Evolutionary conservation across 2,113 vertebrate species (phyloP).

Genomic region (Salvelinus namaycush): DNA sequence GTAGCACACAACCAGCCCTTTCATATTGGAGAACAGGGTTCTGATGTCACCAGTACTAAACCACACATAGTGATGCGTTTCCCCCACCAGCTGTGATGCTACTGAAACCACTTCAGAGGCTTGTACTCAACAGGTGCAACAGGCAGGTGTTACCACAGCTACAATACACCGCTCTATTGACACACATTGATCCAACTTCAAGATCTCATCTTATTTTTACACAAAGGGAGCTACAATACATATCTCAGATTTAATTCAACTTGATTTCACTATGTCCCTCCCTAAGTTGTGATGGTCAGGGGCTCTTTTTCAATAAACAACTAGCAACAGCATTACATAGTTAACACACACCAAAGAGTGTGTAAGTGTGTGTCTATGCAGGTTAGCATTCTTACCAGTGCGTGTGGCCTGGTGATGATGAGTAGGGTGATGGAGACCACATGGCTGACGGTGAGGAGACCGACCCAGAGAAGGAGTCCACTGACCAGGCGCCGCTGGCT

Average conservation of each 20-base stretch:
- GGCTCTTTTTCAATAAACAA: neutral
- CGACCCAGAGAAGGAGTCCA: conserved; percentile 62
- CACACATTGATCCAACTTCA: neutral
- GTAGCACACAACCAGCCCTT: neutral
- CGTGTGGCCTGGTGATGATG: conserved; percentile 44
- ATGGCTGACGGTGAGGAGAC: conserved; percentile 57
- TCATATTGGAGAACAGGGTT: neutral
- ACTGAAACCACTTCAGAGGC: conserved; percentile 50
- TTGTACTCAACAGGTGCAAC: neutral
- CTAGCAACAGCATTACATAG: neutral
- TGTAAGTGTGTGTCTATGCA: neutral
- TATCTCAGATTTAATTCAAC: neutral
- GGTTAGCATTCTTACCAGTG: conserved; percentile 46
- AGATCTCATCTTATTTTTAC: neutral
- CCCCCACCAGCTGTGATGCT: conserved; percentile 44
- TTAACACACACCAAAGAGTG: conserved; percentile 49
- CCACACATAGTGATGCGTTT: conserved; percentile 26
- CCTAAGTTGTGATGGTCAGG: neutral
- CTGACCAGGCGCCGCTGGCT: conserved; percentile 35
- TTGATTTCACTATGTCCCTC: neutral
- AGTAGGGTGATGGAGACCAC: conserved; percentile 40
- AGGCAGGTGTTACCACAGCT: neutral
- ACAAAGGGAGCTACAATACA: neutral
- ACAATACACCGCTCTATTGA: neutral
- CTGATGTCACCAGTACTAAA: neutral